These are phyloP conservation scores for Calliphora vomitoria DNA, from an alignment of 2,888 invertebrate genomes.

Conservation along the genomic window DNA sequence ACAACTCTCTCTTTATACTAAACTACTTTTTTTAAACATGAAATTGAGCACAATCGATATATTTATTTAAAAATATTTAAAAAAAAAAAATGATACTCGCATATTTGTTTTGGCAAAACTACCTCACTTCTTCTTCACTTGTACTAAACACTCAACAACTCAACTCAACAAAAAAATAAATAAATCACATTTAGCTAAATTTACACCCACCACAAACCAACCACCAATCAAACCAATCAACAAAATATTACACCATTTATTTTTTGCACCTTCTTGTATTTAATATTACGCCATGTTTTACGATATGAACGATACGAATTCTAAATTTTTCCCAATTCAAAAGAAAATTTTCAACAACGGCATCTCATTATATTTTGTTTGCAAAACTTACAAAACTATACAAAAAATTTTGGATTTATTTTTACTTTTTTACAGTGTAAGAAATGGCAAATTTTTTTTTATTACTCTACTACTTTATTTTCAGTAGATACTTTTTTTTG, in stretches of 20 bases:
- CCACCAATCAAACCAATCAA: constrained; percentile 33
- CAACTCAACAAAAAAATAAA: constrained; percentile 17
- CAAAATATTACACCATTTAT: constrained; percentile 52
- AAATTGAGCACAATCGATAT: constrained; percentile 37
- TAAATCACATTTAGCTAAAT: constrained; percentile 45
- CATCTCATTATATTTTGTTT: constrained; percentile 59
- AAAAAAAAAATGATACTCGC: constrained; percentile 44
- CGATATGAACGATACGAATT: constrained; percentile 66
- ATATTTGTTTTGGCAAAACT: constrained; percentile 58
- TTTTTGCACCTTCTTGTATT: constrained; percentile 58
- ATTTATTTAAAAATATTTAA: too few relatives aligned
- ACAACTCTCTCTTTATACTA: constrained; percentile 6
- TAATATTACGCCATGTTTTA: constrained; percentile 59
- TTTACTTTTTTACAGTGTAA: constrained; percentile 83
- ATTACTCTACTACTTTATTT: constrained; percentile 4
- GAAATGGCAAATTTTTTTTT: constrained; percentile 76
- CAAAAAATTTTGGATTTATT: constrained; percentile 78
- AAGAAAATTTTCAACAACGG: constrained; percentile 54
- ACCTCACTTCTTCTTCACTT: constrained; percentile 63
- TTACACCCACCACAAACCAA: constrained; percentile 57
- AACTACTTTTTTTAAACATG: not conserved
- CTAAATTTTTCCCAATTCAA: constrained; percentile 60
- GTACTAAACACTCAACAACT: constrained; percentile 42
- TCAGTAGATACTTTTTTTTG: constrained; percentile 40
- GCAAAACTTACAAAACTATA: constrained; percentile 37